phyloP scores from a whole-genome alignment of 2,888 invertebrate genomes.

The Agrilus mali region DNA sequence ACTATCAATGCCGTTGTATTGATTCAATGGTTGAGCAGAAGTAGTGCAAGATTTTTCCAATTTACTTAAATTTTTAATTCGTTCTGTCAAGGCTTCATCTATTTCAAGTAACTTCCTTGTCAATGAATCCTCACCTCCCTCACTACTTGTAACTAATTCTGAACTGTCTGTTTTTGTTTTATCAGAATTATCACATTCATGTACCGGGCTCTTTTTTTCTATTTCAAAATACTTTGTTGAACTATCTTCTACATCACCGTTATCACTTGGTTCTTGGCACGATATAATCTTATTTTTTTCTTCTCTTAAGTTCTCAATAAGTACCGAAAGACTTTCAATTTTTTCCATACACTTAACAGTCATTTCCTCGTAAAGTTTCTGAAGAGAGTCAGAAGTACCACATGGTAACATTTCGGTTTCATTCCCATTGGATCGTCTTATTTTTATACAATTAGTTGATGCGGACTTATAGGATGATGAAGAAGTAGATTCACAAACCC shows the following conservation, averaged over 20 bases:
- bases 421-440: too few relatives aligned
- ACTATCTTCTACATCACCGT: conserved; percentile 25
- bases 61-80: conserved; percentile 4
- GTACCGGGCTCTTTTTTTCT: conserved; percentile 6
- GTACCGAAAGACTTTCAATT: conserved; percentile 41
- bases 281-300: conserved; percentile 41
- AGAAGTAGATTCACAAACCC: too few relatives aligned
- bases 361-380: conserved; percentile 35
- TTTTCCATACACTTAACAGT: conserved; percentile 42
- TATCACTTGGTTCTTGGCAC: conserved; percentile 25
- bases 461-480: too few relatives aligned
- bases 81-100: conserved; percentile 5
- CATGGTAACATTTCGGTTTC: not conserved
- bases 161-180: conserved; percentile 1
- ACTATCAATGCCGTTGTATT: conserved; percentile 9
- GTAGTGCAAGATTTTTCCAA: too few relatives aligned
- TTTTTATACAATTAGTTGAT: too few relatives aligned
- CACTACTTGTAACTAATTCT: not conserved
- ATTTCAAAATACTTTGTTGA: conserved; percentile 26
- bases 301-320: conserved; percentile 45
- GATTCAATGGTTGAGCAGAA: too few relatives aligned
- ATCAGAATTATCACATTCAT: not conserved
- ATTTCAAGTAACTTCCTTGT: not conserved
- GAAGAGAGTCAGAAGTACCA: not conserved
- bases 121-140: too few relatives aligned